phyloP scores from a whole-genome alignment of 2,113 vertebrate genomes.

The Nibea albiflora region DNA sequence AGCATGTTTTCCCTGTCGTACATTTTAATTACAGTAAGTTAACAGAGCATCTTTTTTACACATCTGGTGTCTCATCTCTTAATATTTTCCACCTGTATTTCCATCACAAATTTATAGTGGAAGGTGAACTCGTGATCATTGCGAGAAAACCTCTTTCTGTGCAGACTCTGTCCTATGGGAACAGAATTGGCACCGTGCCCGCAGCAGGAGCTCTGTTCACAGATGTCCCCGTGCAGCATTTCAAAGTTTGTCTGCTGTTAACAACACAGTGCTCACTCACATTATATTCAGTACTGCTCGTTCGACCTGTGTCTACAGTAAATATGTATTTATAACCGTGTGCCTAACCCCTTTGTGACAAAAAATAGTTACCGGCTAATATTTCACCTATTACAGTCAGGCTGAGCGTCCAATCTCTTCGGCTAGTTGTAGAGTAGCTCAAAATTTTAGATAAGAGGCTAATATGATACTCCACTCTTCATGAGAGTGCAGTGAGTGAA shows the following conservation, averaged over 20 bases:
- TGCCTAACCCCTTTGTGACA: neutral
- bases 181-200: neutral
- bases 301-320: neutral
- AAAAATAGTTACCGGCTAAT: neutral
- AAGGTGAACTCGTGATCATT: constrained; percentile 9
- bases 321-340: constrained; percentile 7
- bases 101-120: neutral
- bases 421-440: neutral
- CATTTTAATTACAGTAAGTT: neutral
- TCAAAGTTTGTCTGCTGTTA: constrained; percentile 9
- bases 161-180: neutral
- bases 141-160: constrained; percentile 11
- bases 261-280: neutral
- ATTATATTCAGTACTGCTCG: neutral
- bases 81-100: neutral
- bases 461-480: neutral
- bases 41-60: constrained; percentile 7
- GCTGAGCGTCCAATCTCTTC: neutral
- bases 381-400: neutral
- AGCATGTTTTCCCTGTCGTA: neutral
- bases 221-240: constrained; percentile 11
- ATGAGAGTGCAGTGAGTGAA: constrained; percentile 10
- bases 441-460: constrained; percentile 1
- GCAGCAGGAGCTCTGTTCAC: constrained; percentile 14
- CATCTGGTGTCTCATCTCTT: constrained; percentile 4